Evolutionary conservation across 2,888 invertebrate genomes (phyloP).

Genomic region (Polietes domitor): DNA sequence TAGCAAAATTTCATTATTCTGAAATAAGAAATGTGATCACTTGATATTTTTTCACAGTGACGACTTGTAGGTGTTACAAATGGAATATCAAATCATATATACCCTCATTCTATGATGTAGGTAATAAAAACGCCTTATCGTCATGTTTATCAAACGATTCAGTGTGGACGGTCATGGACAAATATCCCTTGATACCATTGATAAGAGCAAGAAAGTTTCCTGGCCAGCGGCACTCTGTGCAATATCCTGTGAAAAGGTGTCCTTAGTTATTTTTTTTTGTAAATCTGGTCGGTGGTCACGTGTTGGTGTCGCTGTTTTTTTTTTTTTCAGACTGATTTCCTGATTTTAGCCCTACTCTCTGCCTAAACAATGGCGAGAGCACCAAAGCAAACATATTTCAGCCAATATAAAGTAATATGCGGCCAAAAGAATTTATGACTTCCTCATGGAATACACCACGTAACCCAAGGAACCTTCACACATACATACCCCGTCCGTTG

Average conservation of each 20-base stretch:
- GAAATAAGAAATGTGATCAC: too few relatives aligned
- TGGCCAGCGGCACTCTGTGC: not conserved
- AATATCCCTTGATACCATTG: not conserved
- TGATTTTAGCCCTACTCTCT: constrained; percentile 28
- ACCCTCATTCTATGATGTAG: not conserved
- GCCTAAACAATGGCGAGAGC: constrained; percentile 23
- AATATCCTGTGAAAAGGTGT: constrained; percentile 12
- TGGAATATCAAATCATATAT: not conserved
- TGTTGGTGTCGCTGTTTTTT: constrained; percentile 36
- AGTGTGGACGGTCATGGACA: not conserved
- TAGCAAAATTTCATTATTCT: too few relatives aligned
- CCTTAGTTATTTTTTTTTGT: not conserved
- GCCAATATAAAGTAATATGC: constrained; percentile 50
- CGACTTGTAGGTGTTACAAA: too few relatives aligned
- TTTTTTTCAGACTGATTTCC: constrained; percentile 53
- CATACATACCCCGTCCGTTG: too few relatives aligned
- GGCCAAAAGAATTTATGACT: constrained; percentile 70
- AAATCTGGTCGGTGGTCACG: constrained; percentile 51
- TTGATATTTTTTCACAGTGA: too few relatives aligned
- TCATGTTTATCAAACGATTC: not conserved
- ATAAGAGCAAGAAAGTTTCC: not conserved
- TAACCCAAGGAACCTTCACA: constrained; percentile 5
- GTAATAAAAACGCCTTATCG: not conserved
- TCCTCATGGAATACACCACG: constrained; percentile 62
- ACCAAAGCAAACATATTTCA: constrained; percentile 22